Evolutionary conservation across 2,888 invertebrate genomes (phyloP).

Genomic region (Synergus gifuensis): DNA sequence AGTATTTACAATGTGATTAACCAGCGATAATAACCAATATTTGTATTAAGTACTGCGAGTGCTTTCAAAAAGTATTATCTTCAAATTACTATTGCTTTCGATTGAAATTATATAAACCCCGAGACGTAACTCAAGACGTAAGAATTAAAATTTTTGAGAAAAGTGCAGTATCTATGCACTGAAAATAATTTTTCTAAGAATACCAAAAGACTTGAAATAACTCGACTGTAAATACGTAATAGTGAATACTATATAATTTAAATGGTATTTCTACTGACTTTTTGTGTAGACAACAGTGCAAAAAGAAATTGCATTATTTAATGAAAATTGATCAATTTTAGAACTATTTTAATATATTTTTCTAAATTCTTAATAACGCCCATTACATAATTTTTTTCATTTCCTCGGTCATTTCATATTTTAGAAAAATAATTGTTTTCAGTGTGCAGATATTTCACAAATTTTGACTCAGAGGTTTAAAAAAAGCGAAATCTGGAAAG

Average conservation of each 20-base stretch:
- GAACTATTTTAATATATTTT: not conserved
- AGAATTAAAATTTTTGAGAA: not conserved
- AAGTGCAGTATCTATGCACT: not conserved
- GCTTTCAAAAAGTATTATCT: slow-evolving; percentile 37
- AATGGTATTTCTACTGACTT: not conserved
- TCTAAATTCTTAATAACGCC: not conserved
- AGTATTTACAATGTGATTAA: slow-evolving; percentile 41
- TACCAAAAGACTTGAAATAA: not conserved
- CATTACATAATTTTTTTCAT: not conserved
- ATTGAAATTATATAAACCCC: not conserved
- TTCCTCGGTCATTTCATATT: not conserved
- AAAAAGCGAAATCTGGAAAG: not conserved
- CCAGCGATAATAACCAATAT: slow-evolving; percentile 42
- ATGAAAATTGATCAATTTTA: not conserved
- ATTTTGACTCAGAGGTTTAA: not conserved
- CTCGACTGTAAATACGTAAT: not conserved
- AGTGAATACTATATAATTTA: not conserved
- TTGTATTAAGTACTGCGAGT: slow-evolving; percentile 43
- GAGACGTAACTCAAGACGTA: not conserved
- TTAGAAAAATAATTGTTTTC: not conserved
- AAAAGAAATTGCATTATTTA: not conserved
- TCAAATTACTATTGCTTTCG: slow-evolving; percentile 25
- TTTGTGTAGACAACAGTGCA: not conserved
- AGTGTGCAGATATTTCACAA: not conserved
- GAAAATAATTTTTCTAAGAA: slow-evolving; percentile 17